Conservation (phyloP, 64 coral and sea anemone genomes). For the Stylophora pistillata region DNA sequence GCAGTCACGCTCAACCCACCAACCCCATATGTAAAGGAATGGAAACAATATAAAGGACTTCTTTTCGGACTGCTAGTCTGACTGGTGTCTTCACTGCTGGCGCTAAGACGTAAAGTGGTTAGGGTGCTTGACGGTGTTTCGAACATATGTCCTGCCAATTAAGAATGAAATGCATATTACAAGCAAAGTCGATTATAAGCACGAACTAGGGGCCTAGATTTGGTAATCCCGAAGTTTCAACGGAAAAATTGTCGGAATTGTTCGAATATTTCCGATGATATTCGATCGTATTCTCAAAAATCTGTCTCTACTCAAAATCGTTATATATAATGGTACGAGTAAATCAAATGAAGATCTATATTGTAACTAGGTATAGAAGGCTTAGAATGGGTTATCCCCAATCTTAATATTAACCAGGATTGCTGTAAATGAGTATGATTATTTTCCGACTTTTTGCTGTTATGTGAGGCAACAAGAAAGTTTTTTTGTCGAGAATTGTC, state of each 20-base stretch:
- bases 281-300: no score
- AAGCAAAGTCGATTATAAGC: neutral
- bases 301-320: no score
- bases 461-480: no score
- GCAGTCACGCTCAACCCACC: neutral
- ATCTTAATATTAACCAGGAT: no score
- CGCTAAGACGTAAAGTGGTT: neutral
- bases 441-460: no score
- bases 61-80: neutral
- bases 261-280: neutral
- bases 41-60: constrained; percentile 44
- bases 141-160: neutral
- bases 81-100: neutral
- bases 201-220: neutral
- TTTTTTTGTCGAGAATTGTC: no score
- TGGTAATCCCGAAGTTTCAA: neutral
- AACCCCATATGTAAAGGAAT: constrained; percentile 36
- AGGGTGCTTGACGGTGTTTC: constrained; percentile 5
- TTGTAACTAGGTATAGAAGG: no score
- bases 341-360: no score
- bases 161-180: neutral
- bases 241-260: neutral
- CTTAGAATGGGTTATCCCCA: no score
- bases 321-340: no score
- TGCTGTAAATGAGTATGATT: no score